Conservation (phyloP, 37 sponge, comb jelly and placozoan genomes). For the Spongia lamella region DNA sequence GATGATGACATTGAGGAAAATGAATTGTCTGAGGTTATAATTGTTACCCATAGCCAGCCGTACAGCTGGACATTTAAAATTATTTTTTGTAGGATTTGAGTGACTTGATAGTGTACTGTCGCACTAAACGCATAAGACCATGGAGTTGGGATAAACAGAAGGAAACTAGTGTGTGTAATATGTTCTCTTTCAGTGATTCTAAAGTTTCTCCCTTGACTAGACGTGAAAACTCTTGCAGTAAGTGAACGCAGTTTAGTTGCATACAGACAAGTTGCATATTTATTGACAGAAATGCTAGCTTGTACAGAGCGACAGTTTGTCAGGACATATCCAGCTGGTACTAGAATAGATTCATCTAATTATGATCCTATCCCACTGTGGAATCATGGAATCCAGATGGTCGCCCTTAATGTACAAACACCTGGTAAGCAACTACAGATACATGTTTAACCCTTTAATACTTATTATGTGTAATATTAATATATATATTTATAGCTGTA, state of each 20-base stretch:
- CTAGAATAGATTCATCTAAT: constrained; percentile 70
- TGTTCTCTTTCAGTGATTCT: constrained; percentile 76
- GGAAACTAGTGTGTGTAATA: constrained; percentile 44
- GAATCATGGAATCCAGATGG: constrained; percentile 79
- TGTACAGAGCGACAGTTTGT: constrained; percentile 66
- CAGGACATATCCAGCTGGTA: constrained; percentile 70
- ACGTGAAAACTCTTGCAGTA: too few relatives aligned
- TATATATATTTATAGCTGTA: not conserved
- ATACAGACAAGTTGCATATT: too few relatives aligned
- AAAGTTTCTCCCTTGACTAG: constrained; percentile 21
- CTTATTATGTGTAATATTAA: not conserved
- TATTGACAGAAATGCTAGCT: constrained; percentile 43
- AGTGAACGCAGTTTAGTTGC: too few relatives aligned
- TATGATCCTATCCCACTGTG: constrained; percentile 66
- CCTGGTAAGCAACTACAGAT: constrained; percentile 31
- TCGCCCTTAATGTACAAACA: constrained; percentile 75
- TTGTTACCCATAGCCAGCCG: too few relatives aligned
- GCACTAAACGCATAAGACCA: too few relatives aligned
- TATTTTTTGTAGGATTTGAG: too few relatives aligned
- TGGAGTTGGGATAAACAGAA: constrained; percentile 53
- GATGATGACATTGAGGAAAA: too few relatives aligned
- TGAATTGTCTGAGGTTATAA: too few relatives aligned
- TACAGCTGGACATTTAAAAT: too few relatives aligned
- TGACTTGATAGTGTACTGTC: too few relatives aligned
- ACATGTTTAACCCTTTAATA: not conserved